Conservation (phyloP, 2,888 invertebrate species). For the Spodoptera littoralis region DNA sequence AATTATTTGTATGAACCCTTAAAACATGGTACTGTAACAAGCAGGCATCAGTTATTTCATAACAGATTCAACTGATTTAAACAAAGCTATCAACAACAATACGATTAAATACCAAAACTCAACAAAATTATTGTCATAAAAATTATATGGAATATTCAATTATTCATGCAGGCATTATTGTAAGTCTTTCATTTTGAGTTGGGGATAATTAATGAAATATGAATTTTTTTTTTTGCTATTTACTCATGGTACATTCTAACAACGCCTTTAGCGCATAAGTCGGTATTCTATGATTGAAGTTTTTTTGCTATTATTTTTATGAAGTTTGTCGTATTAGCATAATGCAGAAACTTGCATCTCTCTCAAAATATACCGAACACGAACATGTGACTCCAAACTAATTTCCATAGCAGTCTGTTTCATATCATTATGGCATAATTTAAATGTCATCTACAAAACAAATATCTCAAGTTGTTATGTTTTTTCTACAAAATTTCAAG, state of each 20-base stretch:
- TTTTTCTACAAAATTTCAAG: too few species aligned
- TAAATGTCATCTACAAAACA: conserved; percentile 7
- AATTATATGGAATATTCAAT: conserved; percentile 26
- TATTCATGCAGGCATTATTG: conserved; percentile 1
- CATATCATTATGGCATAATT: neutral
- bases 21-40: conserved; percentile 25
- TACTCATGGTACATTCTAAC: too few species aligned
- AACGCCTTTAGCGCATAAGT: neutral
- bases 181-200: neutral
- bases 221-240: too few species aligned
- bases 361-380: conserved; percentile 6
- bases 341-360: conserved; percentile 1
- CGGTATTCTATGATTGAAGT: neutral
- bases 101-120: conserved; percentile 42
- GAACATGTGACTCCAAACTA: conserved; percentile 9
- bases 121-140: conserved; percentile 52
- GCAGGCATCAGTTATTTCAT: conserved; percentile 27
- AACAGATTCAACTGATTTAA: conserved; percentile 46
- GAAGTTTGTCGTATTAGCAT: neutral
- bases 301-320: too few species aligned
- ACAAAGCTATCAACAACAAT: conserved; percentile 53
- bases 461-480: too few species aligned
- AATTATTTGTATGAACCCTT: conserved; percentile 19
- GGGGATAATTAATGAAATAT: conserved; percentile 1
- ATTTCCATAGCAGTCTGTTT: conserved; percentile 28